Evolutionary conservation across 2,797 vertebrate genomes (phyloP), one percentile per base, ranked within the genome.

Genomic region (Cirrhinus molitorella): DNA sequence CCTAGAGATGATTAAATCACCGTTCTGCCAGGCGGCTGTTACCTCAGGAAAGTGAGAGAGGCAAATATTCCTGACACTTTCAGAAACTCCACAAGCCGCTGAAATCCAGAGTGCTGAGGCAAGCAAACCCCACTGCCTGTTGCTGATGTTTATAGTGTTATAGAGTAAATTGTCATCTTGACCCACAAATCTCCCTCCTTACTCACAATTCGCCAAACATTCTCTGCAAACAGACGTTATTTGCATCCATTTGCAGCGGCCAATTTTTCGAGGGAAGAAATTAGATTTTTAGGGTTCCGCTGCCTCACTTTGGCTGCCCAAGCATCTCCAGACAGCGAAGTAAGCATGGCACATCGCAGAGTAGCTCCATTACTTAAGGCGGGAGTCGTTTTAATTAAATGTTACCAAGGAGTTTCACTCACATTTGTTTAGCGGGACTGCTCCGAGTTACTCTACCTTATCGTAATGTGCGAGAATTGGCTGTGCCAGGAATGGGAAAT

Each of bases 61-160:
- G 88, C 68, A 90, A 91, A 92, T 87, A 88, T 91, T 90, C 89
- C 85, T 88, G 91, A 92, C 91, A 91, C 90, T 88, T 90, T 88
- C 81, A 89, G 87, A 93, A 92, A 88, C 66, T 82, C 59, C 83
- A 88, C 81, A 51, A 88, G 80, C 73, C 31, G 86, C 81, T 81
- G 79, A 90, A 88, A 91, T 87, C 74, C 21, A 70, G 80, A 90
- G 85, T 80, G 91, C 90, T 92, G 91, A 92, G 89, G 87, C 90
- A 81, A 92, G 92, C 89, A 90, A 79, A 86, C 80, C 85, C 80
- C 80, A 73, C 70, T 79, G 73, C 83, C 78, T 34, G 79, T 89
- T 90, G 91, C 88, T 84, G 89, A 85, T 89, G 73, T 90, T 90
- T 84, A 89, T 87, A 86, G 85, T 74, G 67, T 88, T 87, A 83